phyloP scores from a whole-genome alignment of 2,113 vertebrate species.

The Rhinogobius similis region DNA sequence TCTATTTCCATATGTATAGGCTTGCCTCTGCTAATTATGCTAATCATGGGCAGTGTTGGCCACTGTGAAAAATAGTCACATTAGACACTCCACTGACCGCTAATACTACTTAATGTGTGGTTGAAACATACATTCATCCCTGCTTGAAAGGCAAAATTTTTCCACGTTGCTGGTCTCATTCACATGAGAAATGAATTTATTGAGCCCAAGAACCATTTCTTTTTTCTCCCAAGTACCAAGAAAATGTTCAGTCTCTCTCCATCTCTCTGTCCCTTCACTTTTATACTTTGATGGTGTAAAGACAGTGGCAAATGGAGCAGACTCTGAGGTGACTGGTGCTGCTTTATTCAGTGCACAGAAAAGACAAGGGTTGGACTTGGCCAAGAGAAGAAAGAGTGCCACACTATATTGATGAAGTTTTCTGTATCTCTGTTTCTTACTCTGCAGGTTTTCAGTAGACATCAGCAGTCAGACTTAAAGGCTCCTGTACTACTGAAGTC shows the following conservation, averaged over 20 bases:
- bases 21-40: conserved; percentile 96
- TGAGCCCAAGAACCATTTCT: conserved; percentile 85
- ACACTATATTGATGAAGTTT: conserved; percentile 57
- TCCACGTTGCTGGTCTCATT: conserved; percentile 97
- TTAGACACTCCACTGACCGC: conserved; percentile 95
- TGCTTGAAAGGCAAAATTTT: conserved; percentile 91
- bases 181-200: conserved; percentile 94
- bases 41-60: conserved; percentile 94
- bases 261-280: conserved; percentile 56
- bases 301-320: conserved; percentile 68
- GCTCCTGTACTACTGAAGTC: neutral
- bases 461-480: conserved; percentile 24
- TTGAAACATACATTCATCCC: conserved; percentile 96
- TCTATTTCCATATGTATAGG: conserved; percentile 96
- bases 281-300: conserved; percentile 59
- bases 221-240: conserved; percentile 77
- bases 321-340: conserved; percentile 75
- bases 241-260: conserved; percentile 68
- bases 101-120: conserved; percentile 96
- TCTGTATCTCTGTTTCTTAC: conserved; percentile 47
- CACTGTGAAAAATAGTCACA: conserved; percentile 96
- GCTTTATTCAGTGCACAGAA: conserved; percentile 64
- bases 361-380: conserved; percentile 67
- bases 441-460: conserved; percentile 33
- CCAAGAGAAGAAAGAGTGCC: conserved; percentile 57